A percentile compares a stretch with the other conserved stretches of the same genome.
Conservation (phyloP, 92 coral and sea anemone genomes). For the Blastomussa wellsi region DNA sequence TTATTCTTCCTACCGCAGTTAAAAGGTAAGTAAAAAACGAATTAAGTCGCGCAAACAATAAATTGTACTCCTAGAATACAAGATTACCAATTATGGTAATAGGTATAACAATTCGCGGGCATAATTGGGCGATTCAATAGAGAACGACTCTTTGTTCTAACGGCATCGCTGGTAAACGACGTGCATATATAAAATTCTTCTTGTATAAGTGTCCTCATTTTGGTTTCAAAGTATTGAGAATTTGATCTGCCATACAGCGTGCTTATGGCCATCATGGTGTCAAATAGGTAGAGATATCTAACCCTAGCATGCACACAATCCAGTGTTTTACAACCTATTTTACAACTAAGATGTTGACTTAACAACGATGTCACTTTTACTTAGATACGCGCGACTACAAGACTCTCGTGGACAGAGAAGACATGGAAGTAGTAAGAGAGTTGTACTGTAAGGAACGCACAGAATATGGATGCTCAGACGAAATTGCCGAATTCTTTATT, state of each 20-base stretch:
- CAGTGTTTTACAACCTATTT: background rate
- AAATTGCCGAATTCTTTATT: slow-evolving; percentile 25
- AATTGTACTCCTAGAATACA: background rate
- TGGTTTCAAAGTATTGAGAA: no score
- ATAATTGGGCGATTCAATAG: background rate
- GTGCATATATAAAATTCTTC: no score
- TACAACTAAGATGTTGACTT: background rate
- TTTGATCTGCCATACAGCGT: no score
- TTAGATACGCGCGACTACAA: slow-evolving; percentile 31
- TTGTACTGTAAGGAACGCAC: slow-evolving; percentile 10
- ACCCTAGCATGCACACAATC: background rate
- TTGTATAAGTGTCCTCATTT: no score
- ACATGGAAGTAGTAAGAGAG: slow-evolving; percentile 24
- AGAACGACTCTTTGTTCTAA: no score
- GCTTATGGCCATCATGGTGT: background rate
- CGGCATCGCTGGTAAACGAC: no score
- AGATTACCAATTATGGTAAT: background rate
- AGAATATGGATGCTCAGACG: background rate
- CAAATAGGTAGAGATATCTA: background rate
- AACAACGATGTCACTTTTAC: slow-evolving; percentile 4
- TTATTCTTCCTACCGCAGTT: slow-evolving; percentile 33
- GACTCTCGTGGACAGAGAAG: slow-evolving; percentile 15
- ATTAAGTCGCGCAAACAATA: background rate
- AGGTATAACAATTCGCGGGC: background rate
- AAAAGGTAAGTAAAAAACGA: slow-evolving; percentile 14